A percentile compares a stretch with the other conserved stretches of the same genome.
These are phyloP conservation scores for Daphoenositta chrysoptera DNA, from an alignment of 2,113 vertebrate genomes.

Conservation along the genomic window DNA sequence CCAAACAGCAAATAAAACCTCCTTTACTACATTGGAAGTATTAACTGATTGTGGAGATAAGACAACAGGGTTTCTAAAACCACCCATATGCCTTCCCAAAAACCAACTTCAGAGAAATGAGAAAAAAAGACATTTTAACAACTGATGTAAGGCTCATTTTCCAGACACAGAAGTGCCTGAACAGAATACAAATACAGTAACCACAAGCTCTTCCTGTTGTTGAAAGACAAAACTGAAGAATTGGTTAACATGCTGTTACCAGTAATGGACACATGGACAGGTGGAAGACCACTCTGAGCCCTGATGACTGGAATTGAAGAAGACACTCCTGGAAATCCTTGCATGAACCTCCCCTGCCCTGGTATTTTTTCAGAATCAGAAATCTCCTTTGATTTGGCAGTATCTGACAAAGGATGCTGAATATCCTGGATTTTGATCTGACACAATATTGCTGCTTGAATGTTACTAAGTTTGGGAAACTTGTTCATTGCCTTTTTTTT, in stretches of 20 bases:
- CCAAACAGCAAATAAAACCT: not conserved
- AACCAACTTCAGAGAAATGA: not conserved
- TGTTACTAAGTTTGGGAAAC: not conserved
- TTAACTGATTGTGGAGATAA: not conserved
- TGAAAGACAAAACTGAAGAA: not conserved
- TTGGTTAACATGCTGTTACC: not conserved
- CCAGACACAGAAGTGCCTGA: not conserved
- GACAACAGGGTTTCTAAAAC: not conserved
- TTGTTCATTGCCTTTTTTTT: not conserved
- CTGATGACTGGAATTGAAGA: not conserved
- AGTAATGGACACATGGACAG: not conserved
- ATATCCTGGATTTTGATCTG: not conserved
- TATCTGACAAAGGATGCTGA: not conserved
- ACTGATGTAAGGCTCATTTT: not conserved
- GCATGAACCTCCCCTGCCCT: fast-evolving
- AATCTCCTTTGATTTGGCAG: not conserved
- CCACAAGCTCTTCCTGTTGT: not conserved
- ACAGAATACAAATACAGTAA: not conserved
- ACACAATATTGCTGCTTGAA: not conserved
- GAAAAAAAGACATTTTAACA: not conserved
- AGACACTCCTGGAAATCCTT: not conserved
- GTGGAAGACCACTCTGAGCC: not conserved
- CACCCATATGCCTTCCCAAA: not conserved
- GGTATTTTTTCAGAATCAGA: not conserved
- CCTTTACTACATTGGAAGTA: not conserved